phyloP scores from a whole-genome alignment of 2,113 vertebrate species.

The Oxygymnocypris stewartii region DNA sequence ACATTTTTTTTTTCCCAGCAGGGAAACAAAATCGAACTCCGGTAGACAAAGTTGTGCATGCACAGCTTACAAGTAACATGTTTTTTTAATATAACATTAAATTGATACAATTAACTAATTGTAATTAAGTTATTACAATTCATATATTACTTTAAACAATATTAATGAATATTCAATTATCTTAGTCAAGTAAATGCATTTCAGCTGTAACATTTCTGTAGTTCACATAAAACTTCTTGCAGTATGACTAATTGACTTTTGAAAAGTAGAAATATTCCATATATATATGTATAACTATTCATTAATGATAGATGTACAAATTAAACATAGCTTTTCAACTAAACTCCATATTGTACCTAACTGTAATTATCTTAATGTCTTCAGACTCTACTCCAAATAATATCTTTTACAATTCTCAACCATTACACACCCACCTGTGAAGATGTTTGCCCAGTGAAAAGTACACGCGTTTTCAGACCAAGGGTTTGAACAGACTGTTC shows the following conservation, averaged over 20 bases:
- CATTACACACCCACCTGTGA: conserved; percentile 4
- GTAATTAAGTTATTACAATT: not conserved
- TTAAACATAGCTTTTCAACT: not conserved
- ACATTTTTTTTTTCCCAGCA: not conserved
- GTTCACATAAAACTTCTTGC: not conserved
- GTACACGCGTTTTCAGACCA: not conserved
- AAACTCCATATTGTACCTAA: not conserved
- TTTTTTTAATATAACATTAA: not conserved
- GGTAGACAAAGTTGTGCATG: not conserved
- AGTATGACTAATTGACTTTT: not conserved
- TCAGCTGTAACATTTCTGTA: not conserved
- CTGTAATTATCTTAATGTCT: not conserved
- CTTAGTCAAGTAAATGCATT: not conserved
- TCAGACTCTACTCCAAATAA: not conserved
- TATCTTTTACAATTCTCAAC: not conserved
- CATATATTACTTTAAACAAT: not conserved
- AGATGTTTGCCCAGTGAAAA: not conserved
- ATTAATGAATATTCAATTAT: not conserved
- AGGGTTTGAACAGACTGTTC: not conserved
- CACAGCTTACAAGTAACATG: not conserved
- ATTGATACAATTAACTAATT: not conserved
- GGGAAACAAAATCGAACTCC: too few relatives aligned
- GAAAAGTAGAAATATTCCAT: not conserved
- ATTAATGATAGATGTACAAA: not conserved
- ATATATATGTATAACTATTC: not conserved